These are phyloP conservation scores for Eristalis arbustorum DNA, from an alignment of 2,888 invertebrate genomes.

Conservation along the genomic window DNA sequence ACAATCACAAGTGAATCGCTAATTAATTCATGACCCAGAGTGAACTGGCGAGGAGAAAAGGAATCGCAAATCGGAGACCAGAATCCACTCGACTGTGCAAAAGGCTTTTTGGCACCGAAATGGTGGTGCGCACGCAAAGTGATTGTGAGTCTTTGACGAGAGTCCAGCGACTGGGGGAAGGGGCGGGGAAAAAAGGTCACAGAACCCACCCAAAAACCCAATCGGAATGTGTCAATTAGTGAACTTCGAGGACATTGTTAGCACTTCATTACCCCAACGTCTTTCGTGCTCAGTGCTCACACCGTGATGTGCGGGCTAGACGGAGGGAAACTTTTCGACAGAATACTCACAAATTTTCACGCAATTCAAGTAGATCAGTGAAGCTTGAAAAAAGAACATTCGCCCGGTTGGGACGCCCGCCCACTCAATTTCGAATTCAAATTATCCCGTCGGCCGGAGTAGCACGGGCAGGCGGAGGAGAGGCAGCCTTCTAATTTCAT, in stretches of 20 bases:
- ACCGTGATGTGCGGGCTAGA: not conserved
- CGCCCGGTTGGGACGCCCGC: not conserved
- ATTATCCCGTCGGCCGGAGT: constrained; percentile 52
- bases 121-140: not conserved
- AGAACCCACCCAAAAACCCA: constrained; percentile 22
- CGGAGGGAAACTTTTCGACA: constrained; percentile 32
- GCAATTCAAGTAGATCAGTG: constrained; percentile 66
- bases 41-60: constrained; percentile 1
- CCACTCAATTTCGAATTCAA: constrained; percentile 56
- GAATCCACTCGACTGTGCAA: constrained; percentile 60
- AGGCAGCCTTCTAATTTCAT: constrained; percentile 48
- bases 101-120: constrained; percentile 35
- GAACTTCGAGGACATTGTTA: constrained; percentile 67
- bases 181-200: constrained; percentile 50
- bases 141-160: not conserved
- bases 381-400: constrained; percentile 59
- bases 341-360: constrained; percentile 58
- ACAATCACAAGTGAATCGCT: constrained; percentile 59
- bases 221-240: constrained; percentile 69
- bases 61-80: constrained; percentile 56
- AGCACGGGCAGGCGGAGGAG: not conserved
- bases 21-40: constrained; percentile 66
- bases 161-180: not conserved
- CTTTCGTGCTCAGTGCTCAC: not conserved
- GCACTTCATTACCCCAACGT: constrained; percentile 66